phyloP scores from a whole-genome alignment of 2,113 vertebrate species.

The Apodemus sylvaticus region DNA sequence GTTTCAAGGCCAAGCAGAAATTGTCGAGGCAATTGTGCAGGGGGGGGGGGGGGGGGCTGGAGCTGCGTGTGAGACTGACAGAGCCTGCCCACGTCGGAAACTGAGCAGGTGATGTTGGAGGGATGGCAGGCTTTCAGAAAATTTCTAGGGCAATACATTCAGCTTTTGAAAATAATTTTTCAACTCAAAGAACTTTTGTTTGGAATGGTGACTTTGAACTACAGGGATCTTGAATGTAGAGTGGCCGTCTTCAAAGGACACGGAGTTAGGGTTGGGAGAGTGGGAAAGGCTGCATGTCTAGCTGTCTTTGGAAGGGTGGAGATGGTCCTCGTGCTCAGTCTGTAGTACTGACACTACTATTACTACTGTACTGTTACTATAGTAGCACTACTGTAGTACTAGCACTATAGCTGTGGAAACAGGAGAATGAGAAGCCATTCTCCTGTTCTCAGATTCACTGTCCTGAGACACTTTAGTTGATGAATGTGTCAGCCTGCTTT shows the following conservation, averaged over 20 bases:
- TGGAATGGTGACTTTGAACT: slow-evolving; percentile 26
- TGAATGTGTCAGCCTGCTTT: not conserved
- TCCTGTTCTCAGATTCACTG: not conserved
- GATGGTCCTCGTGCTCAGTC: not conserved
- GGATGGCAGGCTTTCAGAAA: slow-evolving; percentile 50
- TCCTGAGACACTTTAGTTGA: not conserved
- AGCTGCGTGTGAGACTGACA: slow-evolving; percentile 57
- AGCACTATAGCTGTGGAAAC: too few relatives aligned
- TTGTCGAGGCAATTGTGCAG: slow-evolving; percentile 62
- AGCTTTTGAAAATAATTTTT: slow-evolving; percentile 57
- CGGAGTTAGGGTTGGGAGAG: slow-evolving; percentile 22
- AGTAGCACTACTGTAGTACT: too few relatives aligned
- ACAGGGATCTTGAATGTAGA: slow-evolving; percentile 6
- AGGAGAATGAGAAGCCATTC: slow-evolving; percentile 48
- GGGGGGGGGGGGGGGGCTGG: slow-evolving; percentile 59
- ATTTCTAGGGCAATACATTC: slow-evolving; percentile 47
- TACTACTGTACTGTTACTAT: too few relatives aligned
- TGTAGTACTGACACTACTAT: not conserved
- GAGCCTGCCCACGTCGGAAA: slow-evolving; percentile 51
- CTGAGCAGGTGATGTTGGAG: slow-evolving; percentile 51
- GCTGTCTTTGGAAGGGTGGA: slow-evolving; percentile 9
- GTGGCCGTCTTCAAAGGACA: slow-evolving; percentile 7
- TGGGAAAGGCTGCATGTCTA: slow-evolving; percentile 27
- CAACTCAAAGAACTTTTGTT: slow-evolving; percentile 57
- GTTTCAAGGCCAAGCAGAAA: slow-evolving; percentile 70